Base-by-base conservation (phyloP, 2,113 vertebrate genomes). In the Gallinago jamesoni region DNA sequence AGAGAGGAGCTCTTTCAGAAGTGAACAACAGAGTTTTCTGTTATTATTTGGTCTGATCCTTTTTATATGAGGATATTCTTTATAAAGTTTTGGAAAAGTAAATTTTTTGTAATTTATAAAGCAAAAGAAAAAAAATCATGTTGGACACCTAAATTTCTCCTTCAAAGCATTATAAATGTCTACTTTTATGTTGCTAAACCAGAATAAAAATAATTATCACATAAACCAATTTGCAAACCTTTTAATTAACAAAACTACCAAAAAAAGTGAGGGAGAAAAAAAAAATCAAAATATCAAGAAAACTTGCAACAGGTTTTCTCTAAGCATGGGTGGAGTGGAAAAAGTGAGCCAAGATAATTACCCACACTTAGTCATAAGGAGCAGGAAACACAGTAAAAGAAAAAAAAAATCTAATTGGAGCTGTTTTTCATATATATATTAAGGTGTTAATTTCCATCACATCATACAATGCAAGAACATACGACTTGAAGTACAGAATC, bases 271-370 rank as follows among this genome's bases (percentile, higher is more conserved):
- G 14, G 69, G 33, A 16, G 87, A 83, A 68, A 68, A 83, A 83
- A 86, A 90, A 90, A 79, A 78, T 91, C 90, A 96, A 96, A 97
- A 90, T 87, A 79, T 97, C 94, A 84, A 97, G 96, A 96, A 98
- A 98, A 97, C 79, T 97, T 97, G 94, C 96, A 97, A 97, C 98
- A 98, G 94, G 96, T 97, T 98, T 98, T 98, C 97, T 97, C 45
- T 82, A 96, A 98, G 95, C 85, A 96, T 97, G 98, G 98, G 98
- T 97, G 97, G 98, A 98, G 97, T 98, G 98, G 98, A 98, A 98
- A 98, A 98, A 98, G 89, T 98, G 98, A 98, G 95, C 96, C 95
- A 96, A 97, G 89, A 94, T 98, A 98, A 98, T 98, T 98, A 97
- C 93, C 97, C 95, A 97, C 94, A 95, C 96, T 98, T 98, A 98